These are phyloP conservation scores for Rallus limicola DNA, from an alignment of 2,113 vertebrate genomes.

Conservation along the genomic window DNA sequence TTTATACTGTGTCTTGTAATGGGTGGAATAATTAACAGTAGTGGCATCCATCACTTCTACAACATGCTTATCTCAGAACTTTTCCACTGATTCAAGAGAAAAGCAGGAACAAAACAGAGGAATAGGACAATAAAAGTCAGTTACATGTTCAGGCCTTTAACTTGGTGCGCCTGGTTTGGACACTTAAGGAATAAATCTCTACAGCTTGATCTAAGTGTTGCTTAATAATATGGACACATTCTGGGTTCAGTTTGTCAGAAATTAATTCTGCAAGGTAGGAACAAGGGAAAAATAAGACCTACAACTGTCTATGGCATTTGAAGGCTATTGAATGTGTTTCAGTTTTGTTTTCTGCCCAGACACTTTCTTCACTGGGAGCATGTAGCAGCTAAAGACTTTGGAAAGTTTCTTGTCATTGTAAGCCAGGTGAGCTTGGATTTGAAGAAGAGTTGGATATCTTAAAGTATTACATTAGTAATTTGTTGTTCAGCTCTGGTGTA, in stretches of 20 bases:
- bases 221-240: background rate
- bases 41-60: constrained; percentile 76
- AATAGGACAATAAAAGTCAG: constrained; percentile 10
- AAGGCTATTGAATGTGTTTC: background rate
- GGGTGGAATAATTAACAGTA: constrained; percentile 75
- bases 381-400: background rate
- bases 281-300: background rate
- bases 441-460: background rate
- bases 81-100: constrained; percentile 23
- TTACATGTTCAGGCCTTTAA: background rate
- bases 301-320: background rate
- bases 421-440: background rate
- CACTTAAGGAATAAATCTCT: background rate
- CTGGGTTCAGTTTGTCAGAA: background rate
- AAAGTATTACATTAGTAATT: background rate
- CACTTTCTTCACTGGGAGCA: background rate
- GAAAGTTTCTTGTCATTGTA: background rate
- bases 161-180: background rate
- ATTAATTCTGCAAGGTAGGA: background rate
- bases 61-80: constrained; percentile 64
- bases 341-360: background rate
- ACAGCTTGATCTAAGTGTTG: background rate
- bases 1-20: constrained; percentile 75
- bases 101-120: background rate
- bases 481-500: background rate